Evolutionary conservation across 2,888 invertebrate genomes (phyloP), one percentile per base, ranked within the genome.

Genomic region (Diloba caeruleocephala): DNA sequence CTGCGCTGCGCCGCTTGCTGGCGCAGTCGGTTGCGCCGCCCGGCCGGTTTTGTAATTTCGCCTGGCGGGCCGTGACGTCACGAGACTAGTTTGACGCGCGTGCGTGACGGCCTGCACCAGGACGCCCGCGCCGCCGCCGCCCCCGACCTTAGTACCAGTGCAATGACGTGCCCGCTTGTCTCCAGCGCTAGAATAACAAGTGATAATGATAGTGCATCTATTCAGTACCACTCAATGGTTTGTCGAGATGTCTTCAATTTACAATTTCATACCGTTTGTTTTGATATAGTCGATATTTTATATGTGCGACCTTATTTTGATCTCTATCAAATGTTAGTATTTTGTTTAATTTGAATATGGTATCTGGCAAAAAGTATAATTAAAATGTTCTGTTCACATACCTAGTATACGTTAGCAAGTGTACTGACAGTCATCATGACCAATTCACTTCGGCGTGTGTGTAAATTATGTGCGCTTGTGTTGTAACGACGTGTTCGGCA

Each of bases 61-160:
- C 92, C 90, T 89, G 89, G 87, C 90, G 81, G 87, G 87, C 87
- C 75, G 87, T 92, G 92, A 92, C 92, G 92, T 92, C 92, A 92
- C 82, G 84, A 90, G 78, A 92, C 92, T 92, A 91, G 92, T 92
- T 92, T 90, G 87, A 92, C 86, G 85, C 82, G 89, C 84, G 84
- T 88, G 90, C 89, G 88, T 91, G 90, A 92, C 89, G 87, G 86
- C 81, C 84, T 83, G 88, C 84, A 82, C 85, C 91, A 84, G 91
- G 90, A 89, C 86, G 89, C 84, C 81, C 79, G 84, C 82, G 82
- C 81, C 80, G 84, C 80, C 76, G 81, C 89, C 89, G 88, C 89
- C 90, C 90, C 90, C 88, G 86, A 89, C 89, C 87, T 86, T 84
- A 83, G 77, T 74, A 82, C 79, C 84, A 87, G 87, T 90, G 90